Evolutionary conservation across 2,113 vertebrate species (phyloP), one percentile per base, ranked within the genome.

Genomic region (Dryoscopus gambensis): DNA sequence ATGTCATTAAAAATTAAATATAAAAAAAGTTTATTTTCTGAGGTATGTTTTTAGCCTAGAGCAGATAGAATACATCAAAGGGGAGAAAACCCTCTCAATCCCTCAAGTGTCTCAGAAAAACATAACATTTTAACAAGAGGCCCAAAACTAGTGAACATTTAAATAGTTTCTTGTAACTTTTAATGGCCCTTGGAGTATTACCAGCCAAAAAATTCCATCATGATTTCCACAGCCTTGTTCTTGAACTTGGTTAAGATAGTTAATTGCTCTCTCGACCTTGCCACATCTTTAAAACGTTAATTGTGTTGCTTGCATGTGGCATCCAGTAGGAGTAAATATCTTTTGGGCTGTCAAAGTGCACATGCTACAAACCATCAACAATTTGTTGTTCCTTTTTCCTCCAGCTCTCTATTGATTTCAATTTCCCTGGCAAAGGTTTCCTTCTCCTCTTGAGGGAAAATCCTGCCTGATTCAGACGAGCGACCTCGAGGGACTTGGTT

Each of bases 101-200:
- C 90, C 91, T 85, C 79, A 97, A 96, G 85, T 73, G 71, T 84
- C 90, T 91, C 78, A 91, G 82, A 84, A 96, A 94, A 93, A 95
- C 35, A 87, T 69, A 96, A 86, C 73, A 89, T 92, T 95, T 80
- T 93, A 92, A 94, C 80, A 95, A 95, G 82, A 92, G 83, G 39
- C 47, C 91, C 84, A 39, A 95, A 95, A 88, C 47, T 87, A 79
- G 91, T 42, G 91, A 96, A 94, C 78, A 77, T 92, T 95, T 90
- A 94, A 96, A 95, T 92, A 91, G 90, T 83, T 97, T 78, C 93
- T 87, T 96, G 89, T 92, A 97, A 96, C 92, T 96, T 97, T 89
- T 87, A 97, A 94, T 84, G 59, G 84, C n/a, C 95, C 83, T 68
- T 62, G 19, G 78, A 92, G 90, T 62, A 69, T 84, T 74, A 86